Conservation (phyloP, 2,797 vertebrate genomes). For the Brachymystax lenok region DNA sequence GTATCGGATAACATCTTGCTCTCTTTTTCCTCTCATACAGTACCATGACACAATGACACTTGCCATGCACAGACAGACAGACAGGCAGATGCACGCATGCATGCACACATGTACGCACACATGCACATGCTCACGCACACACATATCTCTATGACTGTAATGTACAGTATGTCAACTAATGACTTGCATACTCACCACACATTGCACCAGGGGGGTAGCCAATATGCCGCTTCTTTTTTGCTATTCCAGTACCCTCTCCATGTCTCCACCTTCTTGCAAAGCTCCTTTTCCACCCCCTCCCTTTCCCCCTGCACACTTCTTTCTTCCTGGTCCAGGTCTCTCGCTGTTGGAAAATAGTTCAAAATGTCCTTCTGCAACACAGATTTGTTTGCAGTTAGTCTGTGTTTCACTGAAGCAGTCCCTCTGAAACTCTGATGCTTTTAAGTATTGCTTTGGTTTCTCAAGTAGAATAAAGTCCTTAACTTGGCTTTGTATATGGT, state of each 20-base stretch:
- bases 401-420: not conserved
- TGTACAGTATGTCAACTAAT: conserved; percentile 51
- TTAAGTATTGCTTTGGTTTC: not conserved
- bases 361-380: conserved; percentile 46
- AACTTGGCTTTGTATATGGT: not conserved
- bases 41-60: not conserved
- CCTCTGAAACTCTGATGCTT: not conserved
- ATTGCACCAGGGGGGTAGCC: conserved; percentile 70
- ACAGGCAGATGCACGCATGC: not conserved
- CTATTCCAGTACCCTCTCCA: conserved; percentile 59
- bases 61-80: not conserved
- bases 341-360: conserved; percentile 56
- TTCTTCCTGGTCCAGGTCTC: conserved; percentile 71
- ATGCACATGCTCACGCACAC: not conserved
- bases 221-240: conserved; percentile 61
- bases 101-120: not conserved
- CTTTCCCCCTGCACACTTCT: conserved; percentile 56
- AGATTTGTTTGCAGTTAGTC: not conserved
- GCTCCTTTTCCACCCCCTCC: conserved; percentile 49
- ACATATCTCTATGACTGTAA: not conserved
- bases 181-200: conserved; percentile 67
- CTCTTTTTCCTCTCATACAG: not conserved
- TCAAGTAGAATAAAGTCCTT: not conserved
- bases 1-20: not conserved
- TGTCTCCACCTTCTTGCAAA: conserved; percentile 46